Percentiles rank a stretch among this genome's conserved stretches.
Evolutionary conservation across 2,888 invertebrate genomes (phyloP).

Genomic region (Volucella inanis): DNA sequence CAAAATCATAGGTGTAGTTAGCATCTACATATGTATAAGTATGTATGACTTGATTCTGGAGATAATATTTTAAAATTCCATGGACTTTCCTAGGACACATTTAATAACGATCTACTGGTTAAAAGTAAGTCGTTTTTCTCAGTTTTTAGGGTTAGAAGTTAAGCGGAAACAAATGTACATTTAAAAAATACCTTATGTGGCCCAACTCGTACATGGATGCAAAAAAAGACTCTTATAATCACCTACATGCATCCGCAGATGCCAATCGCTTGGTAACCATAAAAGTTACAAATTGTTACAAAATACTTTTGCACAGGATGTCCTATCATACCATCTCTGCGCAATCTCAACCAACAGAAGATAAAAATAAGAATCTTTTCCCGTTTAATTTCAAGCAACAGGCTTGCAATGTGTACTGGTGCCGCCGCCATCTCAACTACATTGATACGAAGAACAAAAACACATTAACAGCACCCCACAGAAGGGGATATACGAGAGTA

Average conservation of each 20-base stretch:
- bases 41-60: too few species aligned
- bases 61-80: too few species aligned
- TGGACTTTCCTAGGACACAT: too few species aligned
- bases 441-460: conserved; percentile 48
- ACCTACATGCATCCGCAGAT: conserved; percentile 53
- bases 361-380: conserved; percentile 30
- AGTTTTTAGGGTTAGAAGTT: not conserved
- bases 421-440: conserved; percentile 50
- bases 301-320: conserved; percentile 80
- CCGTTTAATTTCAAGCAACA: conserved; percentile 53
- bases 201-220: not conserved
- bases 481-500: conserved; percentile 2
- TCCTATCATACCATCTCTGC: conserved; percentile 68
- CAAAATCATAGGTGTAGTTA: too few species aligned
- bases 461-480: conserved; percentile 71
- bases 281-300: conserved; percentile 81
- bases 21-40: too few species aligned
- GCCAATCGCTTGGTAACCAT: conserved; percentile 60
- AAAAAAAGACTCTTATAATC: conserved; percentile 46
- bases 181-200: conserved; percentile 5
- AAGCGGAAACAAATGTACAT: not conserved
- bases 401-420: conserved; percentile 40
- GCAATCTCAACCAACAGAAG: conserved; percentile 33
- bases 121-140: too few species aligned
- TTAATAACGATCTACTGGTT: too few species aligned